Evolutionary conservation across 2,113 vertebrate genomes (phyloP).

Genomic region (Oryzias celebensis): DNA sequence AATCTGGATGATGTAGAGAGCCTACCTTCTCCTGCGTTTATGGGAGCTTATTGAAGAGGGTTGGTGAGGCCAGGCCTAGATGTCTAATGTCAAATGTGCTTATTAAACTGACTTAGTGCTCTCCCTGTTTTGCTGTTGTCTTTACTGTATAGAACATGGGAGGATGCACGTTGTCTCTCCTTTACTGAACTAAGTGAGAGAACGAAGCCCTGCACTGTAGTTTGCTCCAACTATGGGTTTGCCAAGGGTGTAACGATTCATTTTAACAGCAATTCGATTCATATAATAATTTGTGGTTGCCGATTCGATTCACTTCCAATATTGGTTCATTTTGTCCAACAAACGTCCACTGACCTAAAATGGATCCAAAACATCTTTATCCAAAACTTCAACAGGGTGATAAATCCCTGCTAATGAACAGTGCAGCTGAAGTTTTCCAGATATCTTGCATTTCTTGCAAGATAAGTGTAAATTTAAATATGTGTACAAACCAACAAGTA

Average conservation of each 20-base stretch:
- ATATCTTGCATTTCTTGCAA: too few species aligned
- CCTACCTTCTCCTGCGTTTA: constrained; percentile 61
- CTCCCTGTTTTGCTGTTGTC: constrained; percentile 51
- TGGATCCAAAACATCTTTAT: too few species aligned
- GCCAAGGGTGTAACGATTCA: constrained; percentile 3
- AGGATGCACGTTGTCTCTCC: constrained; percentile 53
- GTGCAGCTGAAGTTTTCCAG: too few species aligned
- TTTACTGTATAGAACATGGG: constrained; percentile 46
- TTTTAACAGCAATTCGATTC: too few species aligned
- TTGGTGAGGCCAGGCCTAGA: constrained; percentile 55
- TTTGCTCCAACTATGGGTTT: constrained; percentile 48
- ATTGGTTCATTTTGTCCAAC: too few species aligned
- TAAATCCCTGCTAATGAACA: too few species aligned
- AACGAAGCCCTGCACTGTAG: constrained; percentile 30
- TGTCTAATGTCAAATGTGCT: constrained; percentile 76
- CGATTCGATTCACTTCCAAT: too few species aligned
- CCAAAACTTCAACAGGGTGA: too few species aligned
- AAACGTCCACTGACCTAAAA: too few species aligned
- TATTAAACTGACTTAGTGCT: constrained; percentile 77
- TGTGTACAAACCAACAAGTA: too few species aligned
- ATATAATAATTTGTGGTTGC: too few species aligned
- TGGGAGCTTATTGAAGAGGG: constrained; percentile 59
- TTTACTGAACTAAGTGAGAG: constrained; percentile 28
- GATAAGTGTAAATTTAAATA: too few species aligned
- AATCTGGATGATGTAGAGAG: constrained; percentile 74